These are phyloP conservation scores for Cryptoprocta ferox DNA, from an alignment of 2,797 vertebrate genomes.

Conservation along the genomic window DNA sequence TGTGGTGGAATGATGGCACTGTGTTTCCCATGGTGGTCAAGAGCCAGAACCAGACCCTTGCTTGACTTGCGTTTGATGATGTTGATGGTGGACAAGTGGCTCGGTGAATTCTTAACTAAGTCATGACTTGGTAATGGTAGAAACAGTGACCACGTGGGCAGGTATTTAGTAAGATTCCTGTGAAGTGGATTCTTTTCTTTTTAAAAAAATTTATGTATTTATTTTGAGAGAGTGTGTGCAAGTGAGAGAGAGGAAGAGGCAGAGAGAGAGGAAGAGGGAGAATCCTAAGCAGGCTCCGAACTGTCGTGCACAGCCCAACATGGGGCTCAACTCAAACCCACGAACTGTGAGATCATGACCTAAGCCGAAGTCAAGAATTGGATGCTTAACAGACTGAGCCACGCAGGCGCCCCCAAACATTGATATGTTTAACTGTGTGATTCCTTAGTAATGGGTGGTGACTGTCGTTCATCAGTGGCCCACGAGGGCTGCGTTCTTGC, in stretches of 20 bases:
- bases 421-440: background rate
- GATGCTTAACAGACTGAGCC: too few species aligned
- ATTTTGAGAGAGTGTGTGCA: too few species aligned
- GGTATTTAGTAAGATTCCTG: background rate
- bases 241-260: too few species aligned
- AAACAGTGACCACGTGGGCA: background rate
- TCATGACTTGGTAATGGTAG: background rate
- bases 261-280: too few species aligned
- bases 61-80: background rate
- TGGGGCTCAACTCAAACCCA: too few species aligned
- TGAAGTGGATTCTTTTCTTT: background rate
- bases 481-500: fast-evolving
- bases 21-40: background rate
- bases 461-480: too few species aligned
- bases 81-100: background rate
- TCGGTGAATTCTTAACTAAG: background rate
- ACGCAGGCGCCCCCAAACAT: too few species aligned
- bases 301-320: too few species aligned
- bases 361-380: too few species aligned
- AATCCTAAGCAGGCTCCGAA: too few species aligned
- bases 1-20: background rate
- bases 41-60: background rate
- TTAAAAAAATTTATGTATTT: too few species aligned
- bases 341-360: too few species aligned
- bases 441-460: background rate